A percentile compares a stretch with the other conserved stretches of the same genome.
These are phyloP conservation scores for Decapterus maruadsi DNA, from an alignment of 2,797 vertebrate species.

Conservation along the genomic window DNA sequence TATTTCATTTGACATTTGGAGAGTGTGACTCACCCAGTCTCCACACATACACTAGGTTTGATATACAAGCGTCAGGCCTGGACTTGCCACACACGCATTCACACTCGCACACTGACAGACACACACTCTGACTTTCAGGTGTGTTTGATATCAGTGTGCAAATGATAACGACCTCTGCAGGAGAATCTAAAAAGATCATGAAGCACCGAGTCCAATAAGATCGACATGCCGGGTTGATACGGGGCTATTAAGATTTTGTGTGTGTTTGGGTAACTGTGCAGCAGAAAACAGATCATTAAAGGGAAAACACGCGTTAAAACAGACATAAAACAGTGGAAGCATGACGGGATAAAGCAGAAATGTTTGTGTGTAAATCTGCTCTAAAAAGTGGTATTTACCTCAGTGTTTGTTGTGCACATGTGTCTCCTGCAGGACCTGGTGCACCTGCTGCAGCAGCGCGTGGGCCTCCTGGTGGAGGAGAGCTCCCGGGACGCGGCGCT, in stretches of 20 bases:
- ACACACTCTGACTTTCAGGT: constrained; percentile 27
- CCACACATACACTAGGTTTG: background rate
- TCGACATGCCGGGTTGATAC: background rate
- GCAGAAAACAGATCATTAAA: background rate
- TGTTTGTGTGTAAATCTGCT: background rate
- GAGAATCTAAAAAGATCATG: background rate
- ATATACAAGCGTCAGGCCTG: constrained; percentile 28
- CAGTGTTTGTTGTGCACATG: background rate
- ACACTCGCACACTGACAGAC: background rate
- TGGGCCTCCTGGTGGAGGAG: constrained; percentile 67
- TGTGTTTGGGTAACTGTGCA: background rate
- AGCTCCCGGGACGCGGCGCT: constrained; percentile 67
- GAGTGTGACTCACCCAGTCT: constrained; percentile 19
- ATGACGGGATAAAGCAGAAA: background rate
- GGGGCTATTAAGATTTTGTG: background rate
- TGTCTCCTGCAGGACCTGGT: constrained; percentile 68
- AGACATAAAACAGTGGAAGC: background rate
- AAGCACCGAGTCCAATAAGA: background rate
- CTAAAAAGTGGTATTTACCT: background rate
- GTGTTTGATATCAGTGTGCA: constrained; percentile 16
- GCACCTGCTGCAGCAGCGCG: constrained; percentile 68
- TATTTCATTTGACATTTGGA: constrained; percentile 25
- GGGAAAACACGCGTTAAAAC: background rate
- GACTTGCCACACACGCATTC: constrained; percentile 41
- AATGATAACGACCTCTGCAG: background rate